Evolutionary conservation across 1,140 invertebrate genomes (phyloP).

Genomic region (Zaprionus ornatus): DNA sequence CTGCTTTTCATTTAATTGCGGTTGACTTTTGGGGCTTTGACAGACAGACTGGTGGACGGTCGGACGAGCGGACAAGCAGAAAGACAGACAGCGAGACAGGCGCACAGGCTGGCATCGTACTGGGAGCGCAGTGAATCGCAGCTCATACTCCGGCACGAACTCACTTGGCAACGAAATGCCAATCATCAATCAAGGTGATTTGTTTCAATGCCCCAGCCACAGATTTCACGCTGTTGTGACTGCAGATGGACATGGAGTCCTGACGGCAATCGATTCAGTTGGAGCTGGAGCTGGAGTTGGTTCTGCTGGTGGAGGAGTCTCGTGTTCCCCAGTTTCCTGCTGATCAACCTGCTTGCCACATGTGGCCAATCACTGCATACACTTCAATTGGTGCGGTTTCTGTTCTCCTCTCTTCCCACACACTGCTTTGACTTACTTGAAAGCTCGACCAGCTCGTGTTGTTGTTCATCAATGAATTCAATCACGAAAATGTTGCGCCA

Average conservation of each 20-base stretch:
- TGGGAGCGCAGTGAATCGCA: slow-evolving; percentile 2
- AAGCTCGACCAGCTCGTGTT: slow-evolving; percentile 18
- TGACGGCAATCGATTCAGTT: slow-evolving; percentile 15
- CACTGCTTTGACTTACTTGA: neutral
- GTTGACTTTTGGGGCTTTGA: slow-evolving; percentile 78
- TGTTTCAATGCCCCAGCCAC: slow-evolving; percentile 79
- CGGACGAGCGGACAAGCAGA: neutral
- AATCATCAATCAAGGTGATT: slow-evolving; percentile 82
- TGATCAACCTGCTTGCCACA: slow-evolving; percentile 66
- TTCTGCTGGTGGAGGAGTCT: neutral
- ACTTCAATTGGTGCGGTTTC: slow-evolving; percentile 72
- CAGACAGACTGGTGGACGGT: slow-evolving; percentile 41
- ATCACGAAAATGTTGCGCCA: slow-evolving; percentile 73
- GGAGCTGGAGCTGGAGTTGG: no score
- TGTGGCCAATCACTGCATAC: slow-evolving; percentile 78
- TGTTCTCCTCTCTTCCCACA: neutral
- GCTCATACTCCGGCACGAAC: slow-evolving; percentile 2
- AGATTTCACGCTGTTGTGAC: slow-evolving; percentile 79
- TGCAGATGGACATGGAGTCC: slow-evolving; percentile 63
- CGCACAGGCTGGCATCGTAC: neutral
- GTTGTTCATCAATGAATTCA: slow-evolving; percentile 81
- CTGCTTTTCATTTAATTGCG: slow-evolving; percentile 79
- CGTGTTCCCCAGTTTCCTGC: slow-evolving; percentile 26
- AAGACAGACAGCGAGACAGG: slow-evolving; percentile 6
- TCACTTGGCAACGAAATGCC: slow-evolving; percentile 72